Base-by-base conservation (phyloP, 2,888 invertebrate species). In the Caenorhabditis becei region DNA sequence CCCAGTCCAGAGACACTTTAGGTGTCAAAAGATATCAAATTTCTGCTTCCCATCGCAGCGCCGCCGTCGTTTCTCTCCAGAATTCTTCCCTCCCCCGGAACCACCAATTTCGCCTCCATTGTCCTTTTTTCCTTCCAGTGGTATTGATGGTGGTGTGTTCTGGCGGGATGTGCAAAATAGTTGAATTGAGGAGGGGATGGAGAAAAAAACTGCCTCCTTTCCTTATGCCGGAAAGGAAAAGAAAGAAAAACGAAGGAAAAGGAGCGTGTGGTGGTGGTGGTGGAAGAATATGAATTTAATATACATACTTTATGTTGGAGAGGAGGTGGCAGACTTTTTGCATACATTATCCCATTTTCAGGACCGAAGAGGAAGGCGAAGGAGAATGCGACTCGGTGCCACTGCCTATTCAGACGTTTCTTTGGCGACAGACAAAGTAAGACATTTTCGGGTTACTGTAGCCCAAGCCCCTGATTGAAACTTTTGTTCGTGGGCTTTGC, bases 321-420 rank as follows among this genome's bases (percentile, higher is more conserved):
- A 7, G 54, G 28, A 28, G 54, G 16, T 4, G 28, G n/a, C n/a
- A 54, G 28, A 58, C 53, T 41, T 71, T 77, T 67, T 63, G 77
- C 77, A 77, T 77, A 69, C 61, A 77, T 69, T 41, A 65, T 18
- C 23, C 24, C 24, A 51, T 56, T 20, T 84, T 16, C 77, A 87
- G 87, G 84, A 86, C 83, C 66, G 86, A 85, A 54, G 87, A 88
- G 53, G 89, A 90, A 44, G 91, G n/a, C 93, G 93, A 87, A 93
- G 82, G 78, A 28, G 90, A 91, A 61, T 89, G 91, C 85, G 95
- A 95, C 89, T 94, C 95, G 90, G 93, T 98, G 82, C 98, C 98
- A 0, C 95, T 97, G 83, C 96, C 97, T 1, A 96, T 98, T 79
- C 98, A 98, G 93, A 95, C 96, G 89, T 98, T 97, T 93, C 94